Evolutionary conservation across 92 coral and sea anemone species (phyloP), one percentile per base, ranked within the genome.

Genomic region (Zoanthus sociatus): DNA sequence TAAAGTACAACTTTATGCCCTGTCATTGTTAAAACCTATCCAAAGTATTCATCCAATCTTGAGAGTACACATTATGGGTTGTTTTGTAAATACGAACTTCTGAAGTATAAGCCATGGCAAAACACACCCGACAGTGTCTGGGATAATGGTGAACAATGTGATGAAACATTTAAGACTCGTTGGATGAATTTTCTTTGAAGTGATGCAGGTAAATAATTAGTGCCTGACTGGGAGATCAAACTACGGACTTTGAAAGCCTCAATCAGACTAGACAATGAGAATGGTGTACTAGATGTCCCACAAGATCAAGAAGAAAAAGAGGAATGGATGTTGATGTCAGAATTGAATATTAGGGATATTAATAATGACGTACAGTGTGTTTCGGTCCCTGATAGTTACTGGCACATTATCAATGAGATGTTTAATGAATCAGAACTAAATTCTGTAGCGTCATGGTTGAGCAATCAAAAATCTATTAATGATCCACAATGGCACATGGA

Each of bases 21-120:
- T 37, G 91, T 83, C 4, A 88, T 88, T 16, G 87, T 82, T 18
- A 83, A 88, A 78, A 89, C 92, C 11, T 89, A 89, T 16, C 92
- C 92, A 15, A 89, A 69, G 7, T 89, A 42, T 77, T 84, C 92
- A 4, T 84, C 92, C 51, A 89, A 77, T 78, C 82, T 89, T 1
- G 53, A 77, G 53, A 71, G 78, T 83, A 45, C 67, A 30, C 79
- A 89, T 56, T 89, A 84, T 84, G 92, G 92, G 5, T 33, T 77
- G 11, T 83, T 89, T 31, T 83, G 84, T 84, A 77, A 84, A 84
- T 77, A 89, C 26, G 73, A 77, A 21, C 53, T 89, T 32, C 54
- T 89, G 1, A 89, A 84, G 20, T 89, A 89, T 70, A 89, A 89
- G 69, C 85, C 89, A 12, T 88, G 88, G 87, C 31, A 71, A 47